phyloP scores from a whole-genome alignment of 2,888 invertebrate genomes.

The Unio pictorum region DNA sequence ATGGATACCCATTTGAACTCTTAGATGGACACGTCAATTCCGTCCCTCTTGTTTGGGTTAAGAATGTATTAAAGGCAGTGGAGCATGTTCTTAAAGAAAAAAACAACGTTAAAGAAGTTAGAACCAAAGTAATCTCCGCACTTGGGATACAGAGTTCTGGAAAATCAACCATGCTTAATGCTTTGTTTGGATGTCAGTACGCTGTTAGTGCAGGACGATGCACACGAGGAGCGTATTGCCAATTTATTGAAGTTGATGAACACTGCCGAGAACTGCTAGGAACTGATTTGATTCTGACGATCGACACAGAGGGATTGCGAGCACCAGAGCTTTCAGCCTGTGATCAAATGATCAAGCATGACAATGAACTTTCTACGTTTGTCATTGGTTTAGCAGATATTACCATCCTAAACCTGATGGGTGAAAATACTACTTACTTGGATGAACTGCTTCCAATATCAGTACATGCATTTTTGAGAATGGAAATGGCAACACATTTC shows the following conservation, averaged over 20 bases:
- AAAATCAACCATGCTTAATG: conserved; percentile 21
- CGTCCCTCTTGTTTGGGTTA: conserved; percentile 7
- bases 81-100: background rate
- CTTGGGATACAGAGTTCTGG: conserved; percentile 29
- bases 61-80: conserved; percentile 1
- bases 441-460: conserved; percentile 18
- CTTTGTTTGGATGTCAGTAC: conserved; percentile 20
- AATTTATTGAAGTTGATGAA: conserved; percentile 10
- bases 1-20: conserved; percentile 10
- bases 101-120: background rate
- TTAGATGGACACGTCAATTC: conserved; percentile 7
- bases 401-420: conserved; percentile 15
- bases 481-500: conserved; percentile 7
- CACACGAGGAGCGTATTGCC: conserved; percentile 21
- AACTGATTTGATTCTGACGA: conserved; percentile 16
- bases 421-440: conserved; percentile 18
- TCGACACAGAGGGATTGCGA: conserved; percentile 25
- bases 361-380: conserved; percentile 22
- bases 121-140: conserved; percentile 9
- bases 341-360: conserved; percentile 5
- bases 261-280: background rate
- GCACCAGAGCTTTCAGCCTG: conserved; percentile 10
- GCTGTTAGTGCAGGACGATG: conserved; percentile 24
- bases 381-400: conserved; percentile 18
- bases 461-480: conserved; percentile 13